These are phyloP conservation scores for Cylloceria caligata DNA, from an alignment of 2,888 invertebrate genomes.

Conservation along the genomic window DNA sequence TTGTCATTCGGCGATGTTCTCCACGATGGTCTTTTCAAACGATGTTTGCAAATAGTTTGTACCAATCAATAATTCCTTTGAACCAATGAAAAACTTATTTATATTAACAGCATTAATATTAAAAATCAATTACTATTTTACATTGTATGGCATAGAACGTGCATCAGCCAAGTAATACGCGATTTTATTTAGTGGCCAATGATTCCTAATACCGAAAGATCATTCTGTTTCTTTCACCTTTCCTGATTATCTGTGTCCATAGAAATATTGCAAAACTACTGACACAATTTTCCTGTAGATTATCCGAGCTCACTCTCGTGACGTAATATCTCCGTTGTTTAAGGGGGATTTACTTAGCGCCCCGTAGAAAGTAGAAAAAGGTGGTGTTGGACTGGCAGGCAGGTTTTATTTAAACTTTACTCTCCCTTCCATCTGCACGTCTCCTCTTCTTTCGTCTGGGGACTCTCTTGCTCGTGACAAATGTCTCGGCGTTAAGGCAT, in stretches of 20 bases:
- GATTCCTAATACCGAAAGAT: neutral
- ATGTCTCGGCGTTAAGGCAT: conserved; percentile 76
- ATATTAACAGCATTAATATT: neutral
- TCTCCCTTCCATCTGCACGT: conserved; percentile 23
- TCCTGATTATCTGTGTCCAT: conserved; percentile 29
- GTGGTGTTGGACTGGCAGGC: conserved; percentile 19
- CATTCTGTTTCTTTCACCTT: neutral
- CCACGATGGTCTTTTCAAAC: no score
- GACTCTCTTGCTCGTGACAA: conserved; percentile 73
- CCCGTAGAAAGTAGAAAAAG: conserved; percentile 36
- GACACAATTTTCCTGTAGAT: conserved; percentile 41
- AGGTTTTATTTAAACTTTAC: conserved; percentile 65
- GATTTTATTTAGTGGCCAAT: neutral
- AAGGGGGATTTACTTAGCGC: conserved; percentile 53
- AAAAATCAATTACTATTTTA: neutral
- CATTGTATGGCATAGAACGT: neutral
- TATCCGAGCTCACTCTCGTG: conserved; percentile 15
- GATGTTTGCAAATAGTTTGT: no score
- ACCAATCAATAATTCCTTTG: no score
- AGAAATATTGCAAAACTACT: conserved; percentile 19
- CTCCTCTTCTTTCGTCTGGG: conserved; percentile 34
- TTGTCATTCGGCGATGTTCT: no score
- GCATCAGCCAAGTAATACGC: neutral
- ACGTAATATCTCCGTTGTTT: conserved; percentile 37
- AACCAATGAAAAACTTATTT: no score